Conservation (phyloP, 2,888 invertebrate species). For the Apodemia zela region DNA sequence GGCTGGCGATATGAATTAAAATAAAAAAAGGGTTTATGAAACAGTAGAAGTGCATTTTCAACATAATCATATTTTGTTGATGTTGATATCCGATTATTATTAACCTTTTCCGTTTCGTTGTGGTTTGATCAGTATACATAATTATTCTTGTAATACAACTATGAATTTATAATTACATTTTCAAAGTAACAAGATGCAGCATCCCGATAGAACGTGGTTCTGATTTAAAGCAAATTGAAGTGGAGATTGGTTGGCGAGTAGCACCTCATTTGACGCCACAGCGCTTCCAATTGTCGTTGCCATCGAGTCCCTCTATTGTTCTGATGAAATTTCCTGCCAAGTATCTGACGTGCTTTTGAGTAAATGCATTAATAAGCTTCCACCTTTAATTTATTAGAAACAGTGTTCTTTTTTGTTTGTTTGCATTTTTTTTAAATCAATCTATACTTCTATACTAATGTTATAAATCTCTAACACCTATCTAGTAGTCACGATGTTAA, state of each 20-base stretch:
- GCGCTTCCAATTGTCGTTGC: constrained; percentile 66
- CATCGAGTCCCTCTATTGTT: constrained; percentile 53
- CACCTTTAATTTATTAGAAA: constrained; percentile 26
- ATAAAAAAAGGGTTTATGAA: no score
- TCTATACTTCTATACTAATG: no score
- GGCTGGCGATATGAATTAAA: no score
- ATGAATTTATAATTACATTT: constrained; percentile 46
- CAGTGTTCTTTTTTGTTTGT: no score
- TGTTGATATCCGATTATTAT: neutral
- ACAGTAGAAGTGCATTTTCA: no score
- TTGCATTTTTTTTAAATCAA: no score
- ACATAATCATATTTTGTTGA: no score
- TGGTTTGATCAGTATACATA: neutral
- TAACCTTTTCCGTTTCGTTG: neutral
- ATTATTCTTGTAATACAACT: neutral
- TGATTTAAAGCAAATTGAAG: constrained; percentile 77
- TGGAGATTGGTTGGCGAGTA: constrained; percentile 63
- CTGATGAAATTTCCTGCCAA: constrained; percentile 47
- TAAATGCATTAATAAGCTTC: constrained; percentile 34
- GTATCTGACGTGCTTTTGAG: constrained; percentile 22
- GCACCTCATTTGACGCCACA: constrained; percentile 74
- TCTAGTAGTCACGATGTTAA: no score
- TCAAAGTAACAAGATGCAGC: constrained; percentile 32
- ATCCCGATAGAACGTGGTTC: constrained; percentile 44
- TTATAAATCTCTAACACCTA: no score